Evolutionary conservation across 2,888 invertebrate species (phyloP), one percentile per base, ranked within the genome.

Genomic region (Mesochorus sp.): DNA sequence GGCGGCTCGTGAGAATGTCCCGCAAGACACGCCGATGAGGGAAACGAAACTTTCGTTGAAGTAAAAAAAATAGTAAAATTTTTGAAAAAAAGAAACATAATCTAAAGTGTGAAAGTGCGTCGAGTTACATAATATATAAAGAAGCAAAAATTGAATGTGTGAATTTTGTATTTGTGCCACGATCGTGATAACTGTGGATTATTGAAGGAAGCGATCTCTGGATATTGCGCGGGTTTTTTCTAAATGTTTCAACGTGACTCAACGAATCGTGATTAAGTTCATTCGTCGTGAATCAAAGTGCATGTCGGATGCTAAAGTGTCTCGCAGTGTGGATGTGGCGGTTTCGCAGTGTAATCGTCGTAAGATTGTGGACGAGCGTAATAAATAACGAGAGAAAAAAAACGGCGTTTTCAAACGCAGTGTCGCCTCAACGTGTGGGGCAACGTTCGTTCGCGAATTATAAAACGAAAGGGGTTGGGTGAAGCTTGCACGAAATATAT

Each of bases 271-370:
- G 5, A 6, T 47, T 5, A 3, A 2, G 10, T 47, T 59, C 26
- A 19, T 37, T 44, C 49, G 12, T n/a, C 59, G 49, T 37, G 28
- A 19, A 28, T 39, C 6, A 14, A n/a, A 42, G 39, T 24, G 68
- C 17, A 34, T 21, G 57, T 21, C 21, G 17, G 24, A 57, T 68
- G 68, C 19, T n/a, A 34, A 47, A 70, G 49, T 49, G 61, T 70
- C 39, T 21, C 34, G 17, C 5, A 14, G 76, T 80, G 85, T 88
- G 85, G 83, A 88, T 87, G 87, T 86, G 86, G 88, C 83, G 82
- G 83, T 84, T 85, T 83, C 73, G 81, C 78, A 78, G 79, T 84
- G 84, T 84, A 85, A 83, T 79, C 66, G 71, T 62, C 31, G 34
- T n/a, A 78, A 81, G 83, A 84, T 85, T 85, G 83, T 82, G 83